Evolutionary conservation across 2,113 vertebrate species (phyloP), one percentile per base, ranked within the genome.

Genomic region (Forbesichthys agassizii): DNA sequence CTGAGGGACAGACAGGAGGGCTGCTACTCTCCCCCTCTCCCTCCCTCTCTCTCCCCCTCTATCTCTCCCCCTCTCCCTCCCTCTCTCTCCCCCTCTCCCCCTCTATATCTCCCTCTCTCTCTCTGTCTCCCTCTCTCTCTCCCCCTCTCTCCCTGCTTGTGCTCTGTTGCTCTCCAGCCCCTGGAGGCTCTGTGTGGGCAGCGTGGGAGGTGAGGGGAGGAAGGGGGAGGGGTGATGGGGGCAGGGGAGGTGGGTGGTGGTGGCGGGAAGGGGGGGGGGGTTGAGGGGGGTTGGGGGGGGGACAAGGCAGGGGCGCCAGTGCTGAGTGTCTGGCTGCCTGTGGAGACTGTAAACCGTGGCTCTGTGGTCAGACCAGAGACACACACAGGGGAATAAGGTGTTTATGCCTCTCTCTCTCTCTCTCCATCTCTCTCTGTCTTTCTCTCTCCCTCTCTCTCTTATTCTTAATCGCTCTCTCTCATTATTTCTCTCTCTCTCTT

Each of bases 1-100:
- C 90, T 91, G 91, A 94, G 92, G 89, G 90, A 92, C 88, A 92
- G 91, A 93, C 91, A 90, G 89, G 89, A 91, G 89, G 88, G 84
- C 86, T 90, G 85, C 89, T 85, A 88, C 88, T 84, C 86, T 84
- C 86, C 83, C 73, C 76, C 79, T 74, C 84, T 81, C 73, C 78
- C 79, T 63, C 33, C 33, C 51, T 48, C 52, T 55, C 55, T 33
- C 64, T 51, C 68, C 66, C 33, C 55, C 14, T 47, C 13, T n/a
- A n/a, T n/a, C n/a, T n/a, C n/a, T n/a, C n/a, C n/a, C n/a, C n/a
- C n/a, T n/a, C n/a, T n/a, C n/a, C n/a, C n/a, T n/a, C n/a, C 9
- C 51, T 54, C 71, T 52, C 48, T 47, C 64, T 48, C 57, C 71
- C 82, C 75, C 27, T 78, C 74, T 60, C 63, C 69, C 65, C 71